Evolutionary conservation across 2,113 vertebrate species (phyloP), one percentile per base, ranked within the genome.

Genomic region (Plecotus auritus): DNA sequence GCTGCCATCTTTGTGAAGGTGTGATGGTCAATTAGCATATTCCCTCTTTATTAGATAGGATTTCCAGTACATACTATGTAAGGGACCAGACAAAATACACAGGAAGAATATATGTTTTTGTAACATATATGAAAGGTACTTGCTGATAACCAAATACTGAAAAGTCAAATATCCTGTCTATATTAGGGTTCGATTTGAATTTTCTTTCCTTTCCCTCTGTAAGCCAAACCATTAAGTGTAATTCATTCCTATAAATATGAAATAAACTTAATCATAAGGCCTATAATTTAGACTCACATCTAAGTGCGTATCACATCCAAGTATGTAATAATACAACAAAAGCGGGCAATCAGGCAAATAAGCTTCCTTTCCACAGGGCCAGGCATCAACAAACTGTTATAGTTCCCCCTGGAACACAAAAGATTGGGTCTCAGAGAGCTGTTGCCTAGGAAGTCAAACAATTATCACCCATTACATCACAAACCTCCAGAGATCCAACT

Each of bases 401-500:
- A 76, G 47, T n/a, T 97, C 96, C 86, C 72, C 37, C 7, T 37
- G 92, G 96, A 95, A 85, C 37, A 87, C 22, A 85, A 59, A 54
- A 66, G 30, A 66, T 7, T 90, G 66, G 7, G 16, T 96, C 96
- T 78, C 92, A n/a, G 51, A 0, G 5, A 91, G 35, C 86, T 51
- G 86, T 95, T 91, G 92, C 96, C 87, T 94, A 95, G 88, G 83
- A 78, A 95, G 94, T 93, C 83, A 88, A 93, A 95, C 88, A 93
- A 45, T n/a, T 88, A 97, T 77, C 84, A 95, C 66, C 85, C 86
- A 95, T 92, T 91, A 97, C 95, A 37, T 97, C 92, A 95, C 74
- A 93, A 87, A 80, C 89, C 91, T 95, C 30, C 85, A 85, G 74
- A 94, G 86, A 90, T 18, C 16, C 78, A 81, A 87, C 61, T 13